A percentile compares a stretch with the other conserved stretches of the same genome.
phyloP scores from a whole-genome alignment of 2,888 invertebrate species.

The Cerastis rubricosa region DNA sequence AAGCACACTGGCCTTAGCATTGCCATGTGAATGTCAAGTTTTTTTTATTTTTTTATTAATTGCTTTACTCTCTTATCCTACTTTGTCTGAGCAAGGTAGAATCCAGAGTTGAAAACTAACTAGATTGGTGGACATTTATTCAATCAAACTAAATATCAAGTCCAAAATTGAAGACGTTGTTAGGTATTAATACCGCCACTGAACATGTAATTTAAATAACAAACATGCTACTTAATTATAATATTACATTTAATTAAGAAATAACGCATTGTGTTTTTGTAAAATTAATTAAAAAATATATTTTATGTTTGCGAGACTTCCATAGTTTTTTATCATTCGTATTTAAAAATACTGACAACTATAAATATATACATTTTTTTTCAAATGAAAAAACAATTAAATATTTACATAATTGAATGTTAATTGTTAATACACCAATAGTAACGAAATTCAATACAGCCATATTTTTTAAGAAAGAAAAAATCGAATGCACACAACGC shows the following conservation, averaged over 20 bases:
- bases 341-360: background rate
- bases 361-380: too few relatives aligned
- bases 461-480: conserved; percentile 70
- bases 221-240: background rate
- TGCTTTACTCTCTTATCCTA: background rate
- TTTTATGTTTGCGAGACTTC: background rate
- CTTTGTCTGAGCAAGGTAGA: background rate
- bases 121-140: background rate
- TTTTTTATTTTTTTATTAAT: background rate
- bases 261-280: conserved; percentile 21
- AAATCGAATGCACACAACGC: conserved; percentile 78
- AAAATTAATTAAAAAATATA: background rate
- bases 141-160: background rate
- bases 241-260: conserved; percentile 4
- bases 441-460: conserved; percentile 57
- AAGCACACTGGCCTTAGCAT: background rate
- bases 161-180: background rate
- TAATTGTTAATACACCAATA: background rate
- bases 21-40: conserved; percentile 17
- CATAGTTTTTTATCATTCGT: conserved; percentile 36
- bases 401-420: background rate
- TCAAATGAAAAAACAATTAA: background rate
- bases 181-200: background rate
- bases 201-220: background rate
- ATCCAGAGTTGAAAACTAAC: background rate